These are phyloP conservation scores for Drosophila putrida DNA, from an alignment of 2,888 invertebrate species.

Conservation along the genomic window DNA sequence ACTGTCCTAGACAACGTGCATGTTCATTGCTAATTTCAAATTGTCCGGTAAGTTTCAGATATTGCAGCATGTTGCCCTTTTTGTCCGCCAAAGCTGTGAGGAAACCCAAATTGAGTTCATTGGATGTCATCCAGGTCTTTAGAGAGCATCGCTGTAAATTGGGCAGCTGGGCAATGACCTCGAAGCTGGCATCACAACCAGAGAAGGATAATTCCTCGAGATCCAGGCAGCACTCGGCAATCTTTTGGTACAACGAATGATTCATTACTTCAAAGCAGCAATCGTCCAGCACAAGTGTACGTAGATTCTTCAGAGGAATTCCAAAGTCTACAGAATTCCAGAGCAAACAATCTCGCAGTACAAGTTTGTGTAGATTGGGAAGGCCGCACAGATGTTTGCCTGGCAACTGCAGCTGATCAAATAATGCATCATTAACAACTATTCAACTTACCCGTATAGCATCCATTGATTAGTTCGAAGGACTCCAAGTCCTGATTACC, in stretches of 20 bases:
- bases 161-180: constrained; percentile 61
- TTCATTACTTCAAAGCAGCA: constrained; percentile 72
- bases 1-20: constrained; percentile 58
- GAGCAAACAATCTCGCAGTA: constrained; percentile 64
- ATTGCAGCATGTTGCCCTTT: constrained; percentile 49
- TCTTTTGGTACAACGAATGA: constrained; percentile 66
- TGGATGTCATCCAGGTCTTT: constrained; percentile 68
- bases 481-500: constrained; percentile 52
- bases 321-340: constrained; percentile 72
- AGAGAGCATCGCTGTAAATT: constrained; percentile 62
- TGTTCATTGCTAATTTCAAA: constrained; percentile 62
- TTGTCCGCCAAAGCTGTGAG: constrained; percentile 48
- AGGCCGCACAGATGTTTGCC: constrained; percentile 65
- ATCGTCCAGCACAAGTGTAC: constrained; percentile 56
- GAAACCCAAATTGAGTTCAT: constrained; percentile 66
- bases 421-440: background rate
- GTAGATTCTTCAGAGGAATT: constrained; percentile 56
- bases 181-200: constrained; percentile 69
- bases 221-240: constrained; percentile 58
- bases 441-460: constrained; percentile 61
- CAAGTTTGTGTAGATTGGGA: constrained; percentile 50
- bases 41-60: constrained; percentile 61
- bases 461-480: constrained; percentile 65
- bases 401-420: constrained; percentile 8
- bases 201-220: constrained; percentile 67